Percentiles rank a stretch among this genome's conserved stretches.
These are phyloP conservation scores for Centropus bengalensis DNA, from an alignment of 2,113 vertebrate genomes.

Conservation along the genomic window DNA sequence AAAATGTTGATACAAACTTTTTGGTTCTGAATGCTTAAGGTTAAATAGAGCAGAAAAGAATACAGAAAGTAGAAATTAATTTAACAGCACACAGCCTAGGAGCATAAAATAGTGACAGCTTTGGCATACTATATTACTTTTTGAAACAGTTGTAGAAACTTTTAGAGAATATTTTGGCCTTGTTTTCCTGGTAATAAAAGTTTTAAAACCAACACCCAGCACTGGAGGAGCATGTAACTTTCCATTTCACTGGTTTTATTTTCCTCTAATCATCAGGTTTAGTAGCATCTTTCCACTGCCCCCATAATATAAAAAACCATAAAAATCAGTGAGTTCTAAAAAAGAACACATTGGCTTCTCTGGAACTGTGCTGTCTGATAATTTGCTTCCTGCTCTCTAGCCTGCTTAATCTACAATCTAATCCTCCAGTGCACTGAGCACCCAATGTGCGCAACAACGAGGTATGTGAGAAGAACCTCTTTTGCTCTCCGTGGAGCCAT, in stretches of 20 bases:
- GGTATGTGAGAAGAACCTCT: not conserved
- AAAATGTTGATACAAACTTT: not conserved
- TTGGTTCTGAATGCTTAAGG: not conserved
- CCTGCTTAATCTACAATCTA: not conserved
- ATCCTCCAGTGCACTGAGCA: not conserved
- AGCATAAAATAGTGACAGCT: not conserved
- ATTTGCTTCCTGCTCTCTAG: not conserved
- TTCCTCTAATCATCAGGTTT: not conserved
- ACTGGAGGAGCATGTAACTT: slow-evolving; percentile 23
- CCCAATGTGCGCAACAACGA: no score
- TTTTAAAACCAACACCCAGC: not conserved
- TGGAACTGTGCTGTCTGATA: not conserved
- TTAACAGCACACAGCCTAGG: not conserved
- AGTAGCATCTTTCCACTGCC: not conserved
- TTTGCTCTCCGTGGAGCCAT: accelerated
- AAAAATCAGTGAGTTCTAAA: slow-evolving; percentile 3
- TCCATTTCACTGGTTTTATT: slow-evolving; percentile 42
- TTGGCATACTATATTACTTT: not conserved
- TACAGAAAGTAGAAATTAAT: not conserved
- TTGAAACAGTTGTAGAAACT: not conserved
- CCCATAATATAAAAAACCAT: slow-evolving; percentile 7
- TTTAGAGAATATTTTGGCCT: slow-evolving; percentile 7
- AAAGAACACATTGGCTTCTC: not conserved
- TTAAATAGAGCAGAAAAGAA: not conserved
- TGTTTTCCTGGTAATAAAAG: not conserved